Conservation (phyloP, 2,888 invertebrate species). For the Theodoxus fluviatilis region DNA sequence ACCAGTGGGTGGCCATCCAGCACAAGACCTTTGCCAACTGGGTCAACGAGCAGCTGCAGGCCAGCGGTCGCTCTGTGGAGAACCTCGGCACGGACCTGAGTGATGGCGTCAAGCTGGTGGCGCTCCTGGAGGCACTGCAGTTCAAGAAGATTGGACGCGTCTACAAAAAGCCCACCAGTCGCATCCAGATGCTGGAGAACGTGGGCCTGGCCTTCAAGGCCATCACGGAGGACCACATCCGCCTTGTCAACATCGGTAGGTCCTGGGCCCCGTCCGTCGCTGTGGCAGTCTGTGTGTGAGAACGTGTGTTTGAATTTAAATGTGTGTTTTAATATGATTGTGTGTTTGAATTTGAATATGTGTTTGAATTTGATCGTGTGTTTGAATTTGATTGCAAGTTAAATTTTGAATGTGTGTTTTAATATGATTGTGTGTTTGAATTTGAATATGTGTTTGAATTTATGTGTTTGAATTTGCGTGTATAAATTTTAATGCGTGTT, state of each 20-base stretch:
- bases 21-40: slow-evolving; percentile 90
- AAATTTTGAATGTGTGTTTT: too few species aligned
- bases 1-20: slow-evolving; percentile 74
- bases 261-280: too few species aligned
- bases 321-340: too few species aligned
- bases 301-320: too few species aligned
- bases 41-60: slow-evolving; percentile 81
- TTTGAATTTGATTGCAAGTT: too few species aligned
- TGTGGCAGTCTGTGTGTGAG: too few species aligned
- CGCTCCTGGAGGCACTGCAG: slow-evolving; percentile 88
- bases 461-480: too few species aligned
- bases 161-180: slow-evolving; percentile 84
- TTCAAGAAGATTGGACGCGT: slow-evolving; percentile 70
- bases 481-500: too few species aligned
- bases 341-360: too few species aligned
- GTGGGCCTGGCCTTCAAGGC: slow-evolving; percentile 93
- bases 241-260: slow-evolving; percentile 95
- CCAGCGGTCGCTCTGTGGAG: slow-evolving; percentile 71
- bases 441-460: too few species aligned
- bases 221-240: slow-evolving; percentile 93
- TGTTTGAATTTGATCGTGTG: too few species aligned
- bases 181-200: slow-evolving; percentile 95
- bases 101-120: slow-evolving; percentile 89
- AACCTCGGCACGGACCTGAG: slow-evolving; percentile 88
- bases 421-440: too few species aligned